Percentiles rank a stretch among this genome's conserved stretches.
Evolutionary conservation across 2,797 vertebrate genomes (phyloP).

Genomic region (Mastacembelus armatus): DNA sequence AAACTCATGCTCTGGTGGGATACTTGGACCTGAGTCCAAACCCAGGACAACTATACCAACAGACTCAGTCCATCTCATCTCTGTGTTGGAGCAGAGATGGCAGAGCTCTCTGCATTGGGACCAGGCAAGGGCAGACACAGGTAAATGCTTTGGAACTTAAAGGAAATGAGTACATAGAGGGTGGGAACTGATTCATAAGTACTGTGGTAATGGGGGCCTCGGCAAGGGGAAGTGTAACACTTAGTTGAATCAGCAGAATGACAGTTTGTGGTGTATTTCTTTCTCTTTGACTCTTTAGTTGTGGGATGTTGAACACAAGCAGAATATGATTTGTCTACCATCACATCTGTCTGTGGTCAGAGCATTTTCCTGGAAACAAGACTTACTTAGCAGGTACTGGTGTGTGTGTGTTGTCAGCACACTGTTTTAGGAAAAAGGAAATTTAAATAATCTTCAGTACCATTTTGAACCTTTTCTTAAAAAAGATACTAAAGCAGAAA

Average conservation of each 20-base stretch:
- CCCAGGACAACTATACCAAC: neutral
- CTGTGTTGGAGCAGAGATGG: constrained; percentile 84
- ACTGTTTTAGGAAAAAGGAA: neutral
- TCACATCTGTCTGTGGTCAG: constrained; percentile 82
- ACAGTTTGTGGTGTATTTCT: constrained; percentile 41
- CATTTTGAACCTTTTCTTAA: neutral
- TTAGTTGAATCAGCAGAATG: constrained; percentile 21
- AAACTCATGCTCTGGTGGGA: constrained; percentile 58
- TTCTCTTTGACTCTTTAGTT: constrained; percentile 72
- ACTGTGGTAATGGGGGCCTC: neutral
- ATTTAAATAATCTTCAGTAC: neutral
- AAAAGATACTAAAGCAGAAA: neutral
- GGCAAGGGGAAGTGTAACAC: neutral
- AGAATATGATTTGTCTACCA: constrained; percentile 72
- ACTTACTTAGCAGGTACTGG: constrained; percentile 84
- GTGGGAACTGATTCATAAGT: constrained; percentile 15
- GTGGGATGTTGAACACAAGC: constrained; percentile 84
- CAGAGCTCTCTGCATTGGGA: constrained; percentile 80
- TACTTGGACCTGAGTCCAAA: constrained; percentile 61
- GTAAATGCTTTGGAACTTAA: constrained; percentile 47
- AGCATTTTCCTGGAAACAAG: constrained; percentile 85
- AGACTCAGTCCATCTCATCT: constrained; percentile 71
- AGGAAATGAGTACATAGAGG: neutral
- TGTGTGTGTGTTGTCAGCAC: neutral
- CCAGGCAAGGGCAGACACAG: constrained; percentile 83